Percentiles rank a stretch among this genome's conserved stretches.
These are phyloP conservation scores for Halichoerus grypus DNA, from an alignment of 2,113 vertebrate species.

Conservation along the genomic window DNA sequence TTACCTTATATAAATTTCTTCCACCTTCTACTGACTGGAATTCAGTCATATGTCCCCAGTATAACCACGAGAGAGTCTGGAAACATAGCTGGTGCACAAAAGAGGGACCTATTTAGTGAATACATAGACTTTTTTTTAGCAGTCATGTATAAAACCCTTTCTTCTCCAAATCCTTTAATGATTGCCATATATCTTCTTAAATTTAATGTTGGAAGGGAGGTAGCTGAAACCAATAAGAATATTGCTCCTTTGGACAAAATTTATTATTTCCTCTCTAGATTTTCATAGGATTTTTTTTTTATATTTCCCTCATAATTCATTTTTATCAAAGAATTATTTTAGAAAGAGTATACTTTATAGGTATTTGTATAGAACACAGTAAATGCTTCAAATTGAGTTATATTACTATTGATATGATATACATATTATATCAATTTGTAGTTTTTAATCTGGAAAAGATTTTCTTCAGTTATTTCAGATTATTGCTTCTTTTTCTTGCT, in stretches of 20 bases:
- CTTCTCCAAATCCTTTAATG: neutral
- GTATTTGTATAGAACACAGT: neutral
- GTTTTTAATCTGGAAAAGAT: neutral
- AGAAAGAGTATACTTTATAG: neutral
- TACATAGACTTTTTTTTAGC: neutral
- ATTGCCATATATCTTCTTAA: neutral
- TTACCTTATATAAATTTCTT: neutral
- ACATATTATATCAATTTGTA: neutral
- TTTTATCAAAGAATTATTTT: neutral
- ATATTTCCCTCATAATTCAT: neutral
- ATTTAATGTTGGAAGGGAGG: neutral
- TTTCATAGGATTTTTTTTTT: neutral
- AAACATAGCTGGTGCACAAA: neutral
- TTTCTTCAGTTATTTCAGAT: neutral
- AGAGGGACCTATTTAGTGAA: neutral
- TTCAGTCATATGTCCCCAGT: neutral
- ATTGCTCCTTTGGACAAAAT: neutral
- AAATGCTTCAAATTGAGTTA: neutral
- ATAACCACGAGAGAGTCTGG: neutral
- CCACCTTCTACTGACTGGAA: neutral
- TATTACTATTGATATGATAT: neutral
- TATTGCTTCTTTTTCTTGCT: neutral
- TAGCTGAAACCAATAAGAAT: neutral
- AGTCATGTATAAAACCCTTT: neutral
- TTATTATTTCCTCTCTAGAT: neutral